A percentile compares a stretch with the other conserved stretches of the same genome.
phyloP scores from a whole-genome alignment of 2,797 vertebrate species.

The Artibeus lituratus region DNA sequence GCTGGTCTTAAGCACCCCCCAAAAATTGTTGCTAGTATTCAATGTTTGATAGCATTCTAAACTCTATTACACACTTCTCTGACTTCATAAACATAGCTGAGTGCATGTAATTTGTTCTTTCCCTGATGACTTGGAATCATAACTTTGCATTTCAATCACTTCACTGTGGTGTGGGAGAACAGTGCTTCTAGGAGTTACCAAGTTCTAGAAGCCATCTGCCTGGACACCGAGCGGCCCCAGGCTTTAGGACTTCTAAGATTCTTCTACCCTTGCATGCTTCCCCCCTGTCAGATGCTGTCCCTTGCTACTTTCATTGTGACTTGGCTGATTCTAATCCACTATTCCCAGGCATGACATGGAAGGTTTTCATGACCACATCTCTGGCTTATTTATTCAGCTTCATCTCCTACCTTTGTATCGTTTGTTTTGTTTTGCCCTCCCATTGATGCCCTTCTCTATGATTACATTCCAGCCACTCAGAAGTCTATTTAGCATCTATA shows the following conservation, averaged over 20 bases:
- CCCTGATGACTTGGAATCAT: neutral
- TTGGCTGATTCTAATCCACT: neutral
- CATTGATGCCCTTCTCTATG: neutral
- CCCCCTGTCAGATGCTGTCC: neutral
- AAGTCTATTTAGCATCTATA: neutral
- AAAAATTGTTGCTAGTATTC: neutral
- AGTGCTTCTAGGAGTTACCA: neutral
- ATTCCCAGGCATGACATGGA: neutral
- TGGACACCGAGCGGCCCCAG: neutral
- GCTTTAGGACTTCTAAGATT: neutral
- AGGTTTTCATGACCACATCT: neutral
- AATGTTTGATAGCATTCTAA: constrained; percentile 12
- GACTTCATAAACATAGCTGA: constrained; percentile 29
- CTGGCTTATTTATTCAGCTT: neutral
- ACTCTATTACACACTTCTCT: constrained; percentile 1
- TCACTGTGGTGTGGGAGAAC: neutral
- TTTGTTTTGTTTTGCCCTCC: neutral
- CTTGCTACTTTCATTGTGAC: neutral
- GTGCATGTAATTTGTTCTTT: neutral
- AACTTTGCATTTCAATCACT: neutral
- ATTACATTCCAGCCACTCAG: neutral
- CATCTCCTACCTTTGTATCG: neutral
- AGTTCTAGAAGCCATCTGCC: neutral
- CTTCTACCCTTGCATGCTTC: neutral
- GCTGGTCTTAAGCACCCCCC: neutral